A percentile compares a stretch with the other conserved stretches of the same genome.
These are phyloP conservation scores for Coracias cyanogaster DNA, from an alignment of 2,797 vertebrate genomes.

Conservation along the genomic window DNA sequence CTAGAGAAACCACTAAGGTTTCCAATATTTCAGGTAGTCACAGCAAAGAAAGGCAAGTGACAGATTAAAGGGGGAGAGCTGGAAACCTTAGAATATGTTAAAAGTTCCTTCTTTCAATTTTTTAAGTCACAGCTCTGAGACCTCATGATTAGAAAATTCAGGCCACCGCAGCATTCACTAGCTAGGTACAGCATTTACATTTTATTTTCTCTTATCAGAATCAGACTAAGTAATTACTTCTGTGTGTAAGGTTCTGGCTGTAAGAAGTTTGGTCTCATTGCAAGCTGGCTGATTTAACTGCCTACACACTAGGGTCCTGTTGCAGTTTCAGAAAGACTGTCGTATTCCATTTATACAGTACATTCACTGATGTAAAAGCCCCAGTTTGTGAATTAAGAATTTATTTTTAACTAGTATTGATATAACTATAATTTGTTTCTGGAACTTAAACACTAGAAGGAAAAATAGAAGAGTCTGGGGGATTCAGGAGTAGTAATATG, in stretches of 20 bases:
- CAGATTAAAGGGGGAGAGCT: neutral
- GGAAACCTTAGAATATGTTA: neutral
- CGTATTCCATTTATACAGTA: neutral
- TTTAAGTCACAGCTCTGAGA: neutral
- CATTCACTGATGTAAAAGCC: fast-evolving
- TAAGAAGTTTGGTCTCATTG: neutral
- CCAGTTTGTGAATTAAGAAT: neutral
- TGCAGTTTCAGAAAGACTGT: neutral
- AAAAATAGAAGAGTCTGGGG: neutral
- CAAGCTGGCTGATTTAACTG: neutral
- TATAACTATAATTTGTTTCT: neutral
- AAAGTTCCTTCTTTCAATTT: neutral
- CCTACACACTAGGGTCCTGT: neutral
- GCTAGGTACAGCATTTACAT: neutral
- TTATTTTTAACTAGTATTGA: neutral
- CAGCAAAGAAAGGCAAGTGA: neutral
- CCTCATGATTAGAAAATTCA: neutral
- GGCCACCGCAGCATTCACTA: neutral
- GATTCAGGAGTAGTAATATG: neutral
- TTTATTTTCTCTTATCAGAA: conserved; percentile 20
- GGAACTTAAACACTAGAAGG: neutral
- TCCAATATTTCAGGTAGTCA: neutral
- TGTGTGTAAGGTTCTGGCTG: neutral
- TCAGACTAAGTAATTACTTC: neutral
- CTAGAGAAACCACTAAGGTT: neutral